Base-by-base conservation (phyloP, 1,140 invertebrate genomes). In the Eriocheir sinensis region DNA sequence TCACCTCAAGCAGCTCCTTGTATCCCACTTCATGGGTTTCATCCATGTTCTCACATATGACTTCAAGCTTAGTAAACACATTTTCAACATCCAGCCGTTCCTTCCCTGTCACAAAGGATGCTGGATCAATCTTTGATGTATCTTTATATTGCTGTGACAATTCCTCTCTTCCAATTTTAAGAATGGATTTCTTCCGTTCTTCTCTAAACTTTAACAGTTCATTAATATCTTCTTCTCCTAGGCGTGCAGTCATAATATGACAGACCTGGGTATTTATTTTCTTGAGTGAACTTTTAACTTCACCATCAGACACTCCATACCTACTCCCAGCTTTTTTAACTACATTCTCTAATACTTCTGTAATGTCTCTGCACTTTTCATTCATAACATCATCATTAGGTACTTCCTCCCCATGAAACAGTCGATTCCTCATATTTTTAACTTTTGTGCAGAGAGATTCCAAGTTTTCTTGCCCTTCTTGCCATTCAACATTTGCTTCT, bases 91-190 rank as follows among this genome's bases (percentile, higher is more conserved):
- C 32, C 27, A 94, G 34, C 48, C 41, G 53, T 12, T 94, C 41
- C 34, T 90, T 94, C 17, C 93, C 79, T 8, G 93, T 80, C 21
- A 94, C 85, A 34, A 90, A 94, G 41, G 93, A 94, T n/a, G 93
- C 89, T 83, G 93, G 93, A 60, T 94, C 93, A 21, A 94, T 48
- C 21, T 91, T 94, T 15, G 93, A 89, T 30, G 79, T 40, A n/a
- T 15, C 72, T 41, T 93, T 41, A 27, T 88, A 93, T n/a, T 32
- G 41, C 36, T 60, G 2, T n/a, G 41, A 36, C 34, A 93, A 72
- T 21, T 89, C 81, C 60, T 3, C 2, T 72, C 12, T 89, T 32
- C 60, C 92, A n/a, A 30, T 12, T 34, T 83, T 9, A 32, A 4
- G 2, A 3, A 92, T 40, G 27, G 21, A 41, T 1, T 83, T 83